Evolutionary conservation across 2,797 vertebrate genomes (phyloP), one percentile per base, ranked within the genome.

Genomic region (Yasuhikotakia modesta): DNA sequence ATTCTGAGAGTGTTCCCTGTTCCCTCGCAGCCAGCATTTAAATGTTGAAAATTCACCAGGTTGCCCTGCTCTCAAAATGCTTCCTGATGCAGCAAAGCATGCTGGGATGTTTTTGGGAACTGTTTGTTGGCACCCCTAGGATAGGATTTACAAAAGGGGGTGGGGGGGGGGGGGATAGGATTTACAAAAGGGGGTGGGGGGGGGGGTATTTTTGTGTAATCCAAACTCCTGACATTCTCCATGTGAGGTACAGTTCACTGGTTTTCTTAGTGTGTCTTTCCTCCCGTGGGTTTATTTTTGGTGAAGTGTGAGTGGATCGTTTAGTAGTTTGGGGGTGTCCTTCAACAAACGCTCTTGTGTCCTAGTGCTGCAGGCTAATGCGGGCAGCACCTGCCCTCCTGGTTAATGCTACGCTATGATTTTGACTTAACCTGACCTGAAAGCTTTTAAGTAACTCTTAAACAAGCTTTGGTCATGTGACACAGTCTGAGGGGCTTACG

Each of bases 371-470:
- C 66, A 72, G 81, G 80, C 79, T 80, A 80, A 50, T 65, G n/a
- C 63, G 79, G 61, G 60, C 76, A 58, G 52, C 53, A 70, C 45
- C 79, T 73, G 74, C 46, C 72, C 76, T 86, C 84, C 86, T 87
- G 87, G 87, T 90, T 87, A 89, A 85, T 78, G 78, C 86, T 10
- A 66, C 61, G 72, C 80, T 83, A 5, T 84, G 89, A 92, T 91
- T 90, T 92, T 93, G 91, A 93, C 90, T 91, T 87, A 87, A 88
- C 87, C 89, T 90, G 88, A 89, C 80, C 77, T 90, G 85, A 83
- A 89, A 88, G 87, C 89, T 90, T 90, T 91, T 90, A 91, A 91
- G 89, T 91, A 89, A 92, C 87, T 88, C 89, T 85, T 88, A 90
- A 90, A 90, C 88, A 85, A 88, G 88, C 91, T 90, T 84, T 78